Percentiles rank a stretch among this genome's conserved stretches.
Conservation (phyloP, 2,113 vertebrate genomes). For the Osmerus mordax region DNA sequence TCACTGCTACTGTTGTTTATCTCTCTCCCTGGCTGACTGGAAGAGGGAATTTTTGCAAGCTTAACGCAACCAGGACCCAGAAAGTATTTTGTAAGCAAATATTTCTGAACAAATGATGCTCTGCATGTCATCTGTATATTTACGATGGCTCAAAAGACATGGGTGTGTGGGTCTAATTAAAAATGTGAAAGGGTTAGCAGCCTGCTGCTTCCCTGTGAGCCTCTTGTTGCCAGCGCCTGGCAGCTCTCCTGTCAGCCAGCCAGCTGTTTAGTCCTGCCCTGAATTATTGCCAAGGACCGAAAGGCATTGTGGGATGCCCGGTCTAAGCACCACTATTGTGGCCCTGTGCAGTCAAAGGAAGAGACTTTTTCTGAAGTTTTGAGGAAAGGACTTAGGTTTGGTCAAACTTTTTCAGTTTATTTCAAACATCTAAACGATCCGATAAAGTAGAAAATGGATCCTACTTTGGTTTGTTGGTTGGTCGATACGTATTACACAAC, state of each 20-base stretch:
- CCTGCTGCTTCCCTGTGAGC: slow-evolving; percentile 85
- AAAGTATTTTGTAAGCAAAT: slow-evolving; percentile 74
- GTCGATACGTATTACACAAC: too few species aligned
- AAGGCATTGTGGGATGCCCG: slow-evolving; percentile 84
- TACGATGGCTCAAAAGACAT: slow-evolving; percentile 97
- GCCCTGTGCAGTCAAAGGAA: slow-evolving; percentile 28
- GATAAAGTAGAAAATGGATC: neutral
- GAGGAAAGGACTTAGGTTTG: neutral
- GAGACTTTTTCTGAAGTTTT: neutral
- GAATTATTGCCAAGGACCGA: slow-evolving; percentile 87
- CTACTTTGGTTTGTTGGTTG: neutral
- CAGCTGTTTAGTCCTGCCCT: slow-evolving; percentile 97
- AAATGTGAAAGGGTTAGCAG: slow-evolving; percentile 99
- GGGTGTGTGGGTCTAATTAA: slow-evolving; percentile 99
- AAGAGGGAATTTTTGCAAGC: slow-evolving; percentile 43
- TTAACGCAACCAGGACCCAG: slow-evolving; percentile 48
- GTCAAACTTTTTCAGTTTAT: neutral
- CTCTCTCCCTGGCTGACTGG: slow-evolving; percentile 3
- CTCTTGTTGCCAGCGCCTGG: slow-evolving; percentile 94
- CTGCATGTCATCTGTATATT: slow-evolving; percentile 91
- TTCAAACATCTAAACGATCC: neutral
- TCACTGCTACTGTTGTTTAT: slow-evolving; percentile 15
- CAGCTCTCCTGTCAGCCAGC: slow-evolving; percentile 93
- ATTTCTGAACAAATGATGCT: slow-evolving; percentile 81
- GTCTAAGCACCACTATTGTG: slow-evolving; percentile 64